Base-by-base conservation (phyloP, 2,797 vertebrate genomes). In the Danio tinwini region DNA sequence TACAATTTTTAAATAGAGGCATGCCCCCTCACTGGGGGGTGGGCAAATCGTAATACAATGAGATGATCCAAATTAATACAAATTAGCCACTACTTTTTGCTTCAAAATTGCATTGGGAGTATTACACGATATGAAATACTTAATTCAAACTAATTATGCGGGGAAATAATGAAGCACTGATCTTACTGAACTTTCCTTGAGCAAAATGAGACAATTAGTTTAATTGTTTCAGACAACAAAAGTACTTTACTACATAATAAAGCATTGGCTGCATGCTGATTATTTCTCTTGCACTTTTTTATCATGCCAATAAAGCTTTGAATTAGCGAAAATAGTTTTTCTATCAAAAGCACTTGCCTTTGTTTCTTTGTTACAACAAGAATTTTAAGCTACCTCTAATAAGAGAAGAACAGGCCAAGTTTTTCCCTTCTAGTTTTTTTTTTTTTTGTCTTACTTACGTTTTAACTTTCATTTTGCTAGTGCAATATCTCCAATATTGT, bases 201-300 rank as follows among this genome's bases (percentile, higher is more conserved):
- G 79, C 45, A 68, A 53, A 74, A 70, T 63, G 61, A 68, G 61
- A 70, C 37, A 63, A 74, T 63, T 47, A 10, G 56, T 74, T 50
- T 62, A 74, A 62, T 62, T 63, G 58, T 63, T 61, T 59, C 73
- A 73, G 67, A 73, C 73, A 72, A 76, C 42, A 40, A 77, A 83
- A 81, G 55, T 68, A 69, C 45, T 42, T 80, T 37, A 65, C 40
- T 37, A 10, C 58, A 21, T 44, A 58, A 76, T 80, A 76, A 77
- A 77, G 62, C 55, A 21, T 70, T 73, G 55, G 39, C 52, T 77
- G 65, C 69, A 81, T 59, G 59, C 62, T 83, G 13, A 80, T 63
- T 76, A 49, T 47, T 50, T 80, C 74, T 67, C 19, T 72, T 61
- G 44, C 37, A 71, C 65, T 52, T 45, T 69, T 78, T 63, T 68